Percentiles rank a stretch among this genome's conserved stretches.
phyloP scores from a whole-genome alignment of 2,797 vertebrate species.

The Onychomys torridus region DNA sequence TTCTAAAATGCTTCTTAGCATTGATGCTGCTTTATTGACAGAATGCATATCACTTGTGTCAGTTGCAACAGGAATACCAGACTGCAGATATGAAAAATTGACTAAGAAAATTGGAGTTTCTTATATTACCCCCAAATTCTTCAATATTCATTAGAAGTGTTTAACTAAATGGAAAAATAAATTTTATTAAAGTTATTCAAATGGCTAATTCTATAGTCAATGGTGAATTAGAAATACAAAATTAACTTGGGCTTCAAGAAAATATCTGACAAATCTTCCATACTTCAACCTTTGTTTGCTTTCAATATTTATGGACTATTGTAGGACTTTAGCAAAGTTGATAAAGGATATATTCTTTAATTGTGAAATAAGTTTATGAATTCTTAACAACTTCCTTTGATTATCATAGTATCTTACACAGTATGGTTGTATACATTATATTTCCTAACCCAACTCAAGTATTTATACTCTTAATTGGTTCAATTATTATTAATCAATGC shows the following conservation, averaged over 20 bases:
- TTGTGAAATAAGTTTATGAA: not conserved
- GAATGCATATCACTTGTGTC: slow-evolving; percentile 38
- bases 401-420: not conserved
- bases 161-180: not conserved
- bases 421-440: not conserved
- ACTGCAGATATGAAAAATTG: slow-evolving; percentile 36
- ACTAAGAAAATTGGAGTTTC: slow-evolving; percentile 41
- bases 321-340: not conserved
- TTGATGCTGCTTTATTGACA: slow-evolving; percentile 38
- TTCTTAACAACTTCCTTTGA: not conserved
- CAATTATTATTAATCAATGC: not conserved
- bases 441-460: not conserved
- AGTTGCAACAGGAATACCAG: not conserved
- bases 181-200: slow-evolving; percentile 44
- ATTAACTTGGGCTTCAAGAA: not conserved
- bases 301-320: not conserved
- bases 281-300: slow-evolving; percentile 22
- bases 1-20: slow-evolving; percentile 59
- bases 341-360: not conserved
- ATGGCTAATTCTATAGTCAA: not conserved
- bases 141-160: not conserved
- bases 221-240: slow-evolving; percentile 21
- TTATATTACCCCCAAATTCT: not conserved
- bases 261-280: slow-evolving; percentile 18
- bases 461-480: not conserved